Evolutionary conservation across 2,113 vertebrate genomes (phyloP), one percentile per base, ranked within the genome.

Genomic region (Protobothrops mucrosquamatus): DNA sequence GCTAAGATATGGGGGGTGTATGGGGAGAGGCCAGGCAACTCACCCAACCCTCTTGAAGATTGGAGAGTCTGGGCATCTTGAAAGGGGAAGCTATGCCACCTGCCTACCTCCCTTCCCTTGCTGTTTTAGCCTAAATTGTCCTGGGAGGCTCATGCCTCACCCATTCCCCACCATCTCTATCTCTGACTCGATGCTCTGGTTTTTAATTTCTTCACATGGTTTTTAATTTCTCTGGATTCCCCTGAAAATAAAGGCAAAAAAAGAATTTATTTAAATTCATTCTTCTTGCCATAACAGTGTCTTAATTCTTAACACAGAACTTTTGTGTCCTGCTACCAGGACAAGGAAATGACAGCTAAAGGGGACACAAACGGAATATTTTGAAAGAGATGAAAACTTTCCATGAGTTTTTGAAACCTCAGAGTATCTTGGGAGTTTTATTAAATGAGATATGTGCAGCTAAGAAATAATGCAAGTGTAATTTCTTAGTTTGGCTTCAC

Each of bases 261-360:
- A 93, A 43, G 69, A 93, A 92, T 89, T 93, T 92, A 93, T 93
- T 93, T 93, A 92, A 93, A 93, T 93, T 92, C 93, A 93, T 11
- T 34, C 52, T 29, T 56, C 59, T 87, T 48, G 24, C 1, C 26
- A 64, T 46, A 57, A 43, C 48, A 3, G 74, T 89, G 87, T 91
- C 87, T 88, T 69, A 46, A 5, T 85, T n/a, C 4, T 59, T 85
- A 46, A 87, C 52, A 74, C 26, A 74, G 26, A 3, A 24, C 23
- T 46, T 4, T 15, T 2, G 43, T 2, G 3, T 51, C 29, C 14
- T 51, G 9, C 39, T 10, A 9, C 46, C 22, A 24, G 4, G n/a
- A 55, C 0, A 39, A 61, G 23, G 26, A 14, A 34, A 46, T 74
- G 5, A 18, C 39, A 51, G 61, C 5, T 43, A 4, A 57, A 87